Base-by-base conservation (phyloP, 2,113 vertebrate genomes). In the Hydropotes inermis region DNA sequence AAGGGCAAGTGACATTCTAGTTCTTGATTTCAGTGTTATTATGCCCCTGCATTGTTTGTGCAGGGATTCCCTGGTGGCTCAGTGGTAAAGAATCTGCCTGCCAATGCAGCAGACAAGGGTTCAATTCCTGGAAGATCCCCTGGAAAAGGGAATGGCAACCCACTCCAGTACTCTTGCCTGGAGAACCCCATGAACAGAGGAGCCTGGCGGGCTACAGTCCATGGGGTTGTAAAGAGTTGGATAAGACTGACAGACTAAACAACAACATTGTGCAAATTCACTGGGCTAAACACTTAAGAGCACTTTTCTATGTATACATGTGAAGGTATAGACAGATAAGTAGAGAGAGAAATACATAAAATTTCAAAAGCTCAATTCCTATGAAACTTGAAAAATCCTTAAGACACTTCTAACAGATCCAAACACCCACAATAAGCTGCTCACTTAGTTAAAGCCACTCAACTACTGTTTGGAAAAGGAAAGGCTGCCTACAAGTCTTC, bases 331-430 rank as follows among this genome's bases (percentile, higher is more conserved):
- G 39, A n/a, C 27, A 64, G 81, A 83, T 23, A 52, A 52, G 33
- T 1, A 81, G 19, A 70, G 25, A 67, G 25, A 70, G 52, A 82
- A 15, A 74, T 60, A 74, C 7, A 23, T n/a, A 82, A 36, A 58
- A n/a, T 78, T 94, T 82, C 79, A 87, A 95, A 95, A 93, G 16
- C 54, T 93, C 70, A 45, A 47, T 90, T 94, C 57, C 74, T 47
- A 54, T 86, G 89, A 86, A 86, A 76, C 45, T 88, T 74, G 25
- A 30, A 90, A 91, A 87, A 94, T 67, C 64, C 47, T 81, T 55
- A 54, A 95, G 70, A 87, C 39, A 87, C 4, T 30, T 90, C 33
- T 70, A 58, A 58, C 17, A 60, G 54, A 83, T 55, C 33, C 33
- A 14, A 67, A 61, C 23, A 15, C 10, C 58, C 76, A 43, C n/a